Evolutionary conservation across 2,888 invertebrate genomes (phyloP).

Genomic region (Thereva unica): DNA sequence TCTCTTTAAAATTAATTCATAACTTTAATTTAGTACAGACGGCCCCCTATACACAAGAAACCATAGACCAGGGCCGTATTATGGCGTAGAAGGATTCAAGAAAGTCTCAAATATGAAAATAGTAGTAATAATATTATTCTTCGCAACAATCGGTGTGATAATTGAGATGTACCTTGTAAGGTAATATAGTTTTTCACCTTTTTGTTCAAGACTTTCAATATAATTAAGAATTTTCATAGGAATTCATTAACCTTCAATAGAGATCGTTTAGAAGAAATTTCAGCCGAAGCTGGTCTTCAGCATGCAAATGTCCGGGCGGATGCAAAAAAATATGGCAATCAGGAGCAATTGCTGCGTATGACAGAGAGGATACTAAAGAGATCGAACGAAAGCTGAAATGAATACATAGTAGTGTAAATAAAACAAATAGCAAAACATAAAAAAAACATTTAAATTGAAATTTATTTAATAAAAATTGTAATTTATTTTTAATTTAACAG

Average conservation of each 20-base stretch:
- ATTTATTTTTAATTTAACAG: too few species aligned
- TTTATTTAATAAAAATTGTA: too few species aligned
- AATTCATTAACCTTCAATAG: conserved; percentile 61
- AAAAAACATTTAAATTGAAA: not conserved
- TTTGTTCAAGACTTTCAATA: conserved; percentile 47
- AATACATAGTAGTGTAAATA: not conserved
- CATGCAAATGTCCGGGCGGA: conserved; percentile 61
- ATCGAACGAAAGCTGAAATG: not conserved
- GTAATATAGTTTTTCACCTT: conserved; percentile 54
- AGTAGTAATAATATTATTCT: conserved; percentile 62
- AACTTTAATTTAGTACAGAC: too few species aligned
- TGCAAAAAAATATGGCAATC: conserved; percentile 64
- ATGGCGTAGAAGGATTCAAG: conserved; percentile 66
- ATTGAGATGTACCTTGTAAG: conserved; percentile 66
- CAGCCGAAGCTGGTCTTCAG: conserved; percentile 60
- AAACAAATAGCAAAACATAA: not conserved
- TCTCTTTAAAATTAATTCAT: too few species aligned
- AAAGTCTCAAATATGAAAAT: conserved; percentile 67
- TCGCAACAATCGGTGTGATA: conserved; percentile 64
- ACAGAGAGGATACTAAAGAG: conserved; percentile 46
- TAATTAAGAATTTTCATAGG: conserved; percentile 61
- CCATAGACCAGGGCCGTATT: conserved; percentile 61
- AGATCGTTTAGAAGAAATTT: conserved; percentile 59
- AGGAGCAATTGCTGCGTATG: conserved; percentile 59
- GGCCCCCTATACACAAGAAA: not conserved